Conservation (phyloP, 30 jellyfish, hydroid and myxozoan genomes). For the Haliclystus octoradiatus region DNA sequence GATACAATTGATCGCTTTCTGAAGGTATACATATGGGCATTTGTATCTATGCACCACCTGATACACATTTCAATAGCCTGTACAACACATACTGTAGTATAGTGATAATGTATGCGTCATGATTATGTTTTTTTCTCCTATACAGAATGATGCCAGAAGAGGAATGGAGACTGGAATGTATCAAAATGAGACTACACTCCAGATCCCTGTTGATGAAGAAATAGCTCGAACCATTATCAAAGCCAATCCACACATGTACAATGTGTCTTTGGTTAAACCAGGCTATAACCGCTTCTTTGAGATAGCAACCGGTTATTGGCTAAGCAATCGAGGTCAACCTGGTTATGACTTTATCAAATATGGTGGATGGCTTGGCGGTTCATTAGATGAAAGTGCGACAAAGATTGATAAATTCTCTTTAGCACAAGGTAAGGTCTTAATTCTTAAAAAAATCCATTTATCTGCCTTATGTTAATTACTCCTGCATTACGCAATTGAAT, state of each 20-base stretch:
- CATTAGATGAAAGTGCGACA: constrained; percentile 54
- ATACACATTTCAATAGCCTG: too few species aligned
- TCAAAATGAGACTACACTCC: constrained; percentile 23
- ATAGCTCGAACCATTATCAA: constrained; percentile 40
- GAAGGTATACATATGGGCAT: constrained; percentile 2
- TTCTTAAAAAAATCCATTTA: too few species aligned
- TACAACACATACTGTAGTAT: too few species aligned
- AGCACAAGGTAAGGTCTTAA: constrained; percentile 70
- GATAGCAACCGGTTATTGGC: constrained; percentile 92
- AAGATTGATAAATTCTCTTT: constrained; percentile 17
- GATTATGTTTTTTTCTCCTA: neutral
- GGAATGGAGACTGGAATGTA: constrained; percentile 5
- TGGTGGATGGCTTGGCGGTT: constrained; percentile 88
- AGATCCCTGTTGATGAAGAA: constrained; percentile 48
- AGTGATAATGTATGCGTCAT: too few species aligned
- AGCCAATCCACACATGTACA: constrained; percentile 61
- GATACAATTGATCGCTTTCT: constrained; percentile 61
- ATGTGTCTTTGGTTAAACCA: constrained; percentile 34
- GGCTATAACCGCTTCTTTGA: constrained; percentile 69
- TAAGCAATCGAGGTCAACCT: constrained; percentile 75
- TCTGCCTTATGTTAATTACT: too few species aligned
- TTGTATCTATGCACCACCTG: neutral
- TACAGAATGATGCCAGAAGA: neutral
- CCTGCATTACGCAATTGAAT: too few species aligned
- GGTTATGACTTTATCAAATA: constrained; percentile 47